Evolutionary conservation across 1,140 invertebrate species (phyloP), one percentile per base, ranked within the genome.

Genomic region (Steinernema khuongi): DNA sequence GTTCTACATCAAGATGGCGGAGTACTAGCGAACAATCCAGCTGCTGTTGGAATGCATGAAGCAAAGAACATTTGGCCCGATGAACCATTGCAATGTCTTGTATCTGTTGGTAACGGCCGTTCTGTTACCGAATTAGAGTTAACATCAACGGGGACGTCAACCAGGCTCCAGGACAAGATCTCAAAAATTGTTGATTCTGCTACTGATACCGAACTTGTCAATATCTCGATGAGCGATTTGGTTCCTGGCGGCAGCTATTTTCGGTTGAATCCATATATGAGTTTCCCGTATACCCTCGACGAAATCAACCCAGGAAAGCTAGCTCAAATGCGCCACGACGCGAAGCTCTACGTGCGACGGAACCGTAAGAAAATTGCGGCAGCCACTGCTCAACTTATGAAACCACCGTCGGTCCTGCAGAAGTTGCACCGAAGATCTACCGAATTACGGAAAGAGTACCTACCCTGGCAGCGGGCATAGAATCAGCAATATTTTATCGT

Each of bases 231-330:
- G 71, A 91, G 90, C 79, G 93, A 95, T 85, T 85, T 95, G 44
- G 86, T 96, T 18, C 91, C 91, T 18, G 88, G 89, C 0, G 87
- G 90, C 26, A 88, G 89, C 22, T 97, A 97, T 85, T 96, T 90
- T 82, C 89, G 94, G 7, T 92, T 96, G 84, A 96, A 96, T 87
- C 94, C 94, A 0, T 93, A 93, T 79, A 87, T 96, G 33, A 91
- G 90, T 67, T 91, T 93, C 83, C 90, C 92, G 82, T 88, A 93
- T 28, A 88, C 89, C 1, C 90, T 97, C 87, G 92, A 93, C 81
- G 94, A 96, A 86, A 92, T 91, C 41, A 86, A 91, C 76, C 88
- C 90, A 1, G 89, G 87, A 18, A 88, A 88, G 19, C 60, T 85
- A n/a, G 76, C 73, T 26, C 77, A 79, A 43, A 84, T 84, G 83